Percentiles rank a stretch among this genome's conserved stretches.
phyloP scores from a whole-genome alignment of 2,888 invertebrate genomes.

The Octonoba sinensis region DNA sequence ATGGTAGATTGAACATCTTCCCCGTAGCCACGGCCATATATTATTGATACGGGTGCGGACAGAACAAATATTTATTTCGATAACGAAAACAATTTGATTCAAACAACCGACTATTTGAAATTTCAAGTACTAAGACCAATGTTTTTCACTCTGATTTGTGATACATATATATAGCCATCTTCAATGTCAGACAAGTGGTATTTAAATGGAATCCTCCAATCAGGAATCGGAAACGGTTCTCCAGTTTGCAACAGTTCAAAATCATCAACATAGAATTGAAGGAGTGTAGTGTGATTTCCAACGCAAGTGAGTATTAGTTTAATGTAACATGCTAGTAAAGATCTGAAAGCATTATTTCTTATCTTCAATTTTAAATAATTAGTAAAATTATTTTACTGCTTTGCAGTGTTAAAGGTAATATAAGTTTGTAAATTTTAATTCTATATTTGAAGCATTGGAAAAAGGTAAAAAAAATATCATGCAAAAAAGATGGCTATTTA shows the following conservation, averaged over 20 bases:
- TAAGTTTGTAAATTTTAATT: not conserved
- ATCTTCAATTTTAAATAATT: not conserved
- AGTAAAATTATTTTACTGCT: not conserved
- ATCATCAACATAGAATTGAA: slow-evolving; percentile 1
- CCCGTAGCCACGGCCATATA: too few relatives aligned
- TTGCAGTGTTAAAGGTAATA: too few relatives aligned
- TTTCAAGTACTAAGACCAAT: too few relatives aligned
- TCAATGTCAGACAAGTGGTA: not conserved
- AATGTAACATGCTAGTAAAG: too few relatives aligned
- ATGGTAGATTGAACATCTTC: too few relatives aligned
- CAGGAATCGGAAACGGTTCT: slow-evolving; percentile 6
- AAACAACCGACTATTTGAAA: too few relatives aligned
- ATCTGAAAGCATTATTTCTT: not conserved
- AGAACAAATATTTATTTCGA: too few relatives aligned
- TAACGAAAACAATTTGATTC: too few relatives aligned
- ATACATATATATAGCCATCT: slow-evolving; percentile 15
- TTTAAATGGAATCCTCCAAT: not conserved
- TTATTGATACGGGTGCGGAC: too few relatives aligned
- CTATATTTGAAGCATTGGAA: not conserved
- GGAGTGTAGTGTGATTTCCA: not conserved
- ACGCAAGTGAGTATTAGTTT: slow-evolving; percentile 3
- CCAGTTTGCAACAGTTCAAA: slow-evolving; percentile 40
- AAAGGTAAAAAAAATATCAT: too few relatives aligned
- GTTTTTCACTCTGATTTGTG: too few relatives aligned
- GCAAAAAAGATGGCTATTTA: too few relatives aligned